These are phyloP conservation scores for Orius insidiosus DNA, from an alignment of 1,140 invertebrate species.

Conservation along the genomic window DNA sequence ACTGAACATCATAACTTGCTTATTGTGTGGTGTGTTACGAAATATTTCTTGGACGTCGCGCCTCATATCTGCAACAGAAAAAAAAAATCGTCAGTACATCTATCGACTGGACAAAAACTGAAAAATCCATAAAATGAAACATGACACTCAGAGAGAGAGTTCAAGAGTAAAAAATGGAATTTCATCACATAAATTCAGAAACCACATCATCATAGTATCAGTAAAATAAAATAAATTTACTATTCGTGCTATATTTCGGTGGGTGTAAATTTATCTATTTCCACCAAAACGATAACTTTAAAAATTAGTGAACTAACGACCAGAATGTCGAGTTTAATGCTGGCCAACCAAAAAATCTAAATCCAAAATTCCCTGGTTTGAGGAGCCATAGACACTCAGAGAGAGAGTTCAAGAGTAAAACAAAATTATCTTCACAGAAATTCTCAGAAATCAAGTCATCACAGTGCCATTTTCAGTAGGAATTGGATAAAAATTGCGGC, in stretches of 20 bases:
- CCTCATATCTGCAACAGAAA: slow-evolving; percentile 69
- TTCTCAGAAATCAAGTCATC: background rate
- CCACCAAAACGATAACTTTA: no score
- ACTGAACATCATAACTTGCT: slow-evolving; percentile 99
- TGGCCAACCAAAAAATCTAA: no score
- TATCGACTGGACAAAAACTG: background rate
- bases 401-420: background rate
- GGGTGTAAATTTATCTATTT: no score
- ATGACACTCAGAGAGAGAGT: slow-evolving; percentile 1
- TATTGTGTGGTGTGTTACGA: slow-evolving; percentile 92
- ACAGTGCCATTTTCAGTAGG: background rate
- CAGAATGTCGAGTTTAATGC: no score
- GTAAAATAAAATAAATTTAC: no score
- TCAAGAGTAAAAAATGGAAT: background rate
- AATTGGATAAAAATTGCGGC: no score
- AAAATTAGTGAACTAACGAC: no score
- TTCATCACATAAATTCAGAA: background rate
- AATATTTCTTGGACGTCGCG: slow-evolving; percentile 99
- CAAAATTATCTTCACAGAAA: background rate
- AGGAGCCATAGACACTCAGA: background rate
- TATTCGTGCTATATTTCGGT: no score
- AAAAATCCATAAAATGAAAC: slow-evolving; percentile 2
- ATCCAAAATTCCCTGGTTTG: no score
- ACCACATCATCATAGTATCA: no score
- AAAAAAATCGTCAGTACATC: background rate